Conservation (phyloP, 2,113 vertebrate species). For the Pangasianodon hypophthalmus region DNA sequence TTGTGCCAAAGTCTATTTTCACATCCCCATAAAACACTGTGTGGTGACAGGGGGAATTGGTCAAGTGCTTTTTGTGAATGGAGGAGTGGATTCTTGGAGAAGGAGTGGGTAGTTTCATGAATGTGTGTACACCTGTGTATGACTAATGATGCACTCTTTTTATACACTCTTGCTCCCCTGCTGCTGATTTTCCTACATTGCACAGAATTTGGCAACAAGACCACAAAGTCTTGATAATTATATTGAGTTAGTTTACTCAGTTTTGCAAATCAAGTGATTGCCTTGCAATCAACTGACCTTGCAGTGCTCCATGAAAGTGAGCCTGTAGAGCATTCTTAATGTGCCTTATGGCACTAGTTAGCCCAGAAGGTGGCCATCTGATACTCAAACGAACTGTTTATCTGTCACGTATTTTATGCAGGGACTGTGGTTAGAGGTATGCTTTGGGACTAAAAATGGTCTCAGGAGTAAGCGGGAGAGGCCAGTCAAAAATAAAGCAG, state of each 20-base stretch:
- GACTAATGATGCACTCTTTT: not conserved
- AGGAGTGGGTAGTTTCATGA: not conserved
- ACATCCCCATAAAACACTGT: not conserved
- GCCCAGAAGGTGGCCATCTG: not conserved
- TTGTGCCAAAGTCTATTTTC: not conserved
- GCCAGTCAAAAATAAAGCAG: not conserved
- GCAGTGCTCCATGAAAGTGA: not conserved
- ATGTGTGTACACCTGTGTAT: not conserved
- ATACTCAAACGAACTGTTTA: not conserved
- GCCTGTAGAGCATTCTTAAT: not conserved
- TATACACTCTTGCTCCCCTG: not conserved
- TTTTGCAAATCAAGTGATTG: not conserved
- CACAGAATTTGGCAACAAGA: not conserved
- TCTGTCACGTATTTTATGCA: not conserved
- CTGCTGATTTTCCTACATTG: too few species aligned
- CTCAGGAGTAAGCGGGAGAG: too few species aligned
- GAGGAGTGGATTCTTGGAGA: not conserved
- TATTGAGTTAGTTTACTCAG: not conserved
- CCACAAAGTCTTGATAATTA: not conserved
- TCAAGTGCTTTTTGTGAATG: not conserved
- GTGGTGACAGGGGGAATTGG: not conserved
- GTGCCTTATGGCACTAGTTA: not conserved
- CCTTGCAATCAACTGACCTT: not conserved
- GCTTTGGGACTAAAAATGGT: not conserved
- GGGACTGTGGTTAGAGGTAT: not conserved